Evolutionary conservation across 2,888 invertebrate genomes (phyloP).

Genomic region (Sminthurinus aureus): DNA sequence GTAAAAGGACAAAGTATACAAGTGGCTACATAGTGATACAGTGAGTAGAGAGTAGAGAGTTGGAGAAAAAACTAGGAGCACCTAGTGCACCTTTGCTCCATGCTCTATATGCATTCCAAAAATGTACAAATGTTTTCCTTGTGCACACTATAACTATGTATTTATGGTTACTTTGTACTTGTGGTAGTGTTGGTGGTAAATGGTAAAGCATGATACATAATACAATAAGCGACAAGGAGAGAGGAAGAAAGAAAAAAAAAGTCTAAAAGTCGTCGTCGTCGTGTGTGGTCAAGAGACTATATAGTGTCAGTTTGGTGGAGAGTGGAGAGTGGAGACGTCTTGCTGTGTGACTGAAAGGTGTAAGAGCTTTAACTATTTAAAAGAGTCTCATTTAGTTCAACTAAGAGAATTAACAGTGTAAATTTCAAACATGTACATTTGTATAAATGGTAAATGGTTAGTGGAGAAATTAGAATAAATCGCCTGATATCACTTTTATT

Average conservation of each 20-base stretch:
- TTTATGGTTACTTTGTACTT: background rate
- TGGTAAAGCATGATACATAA: background rate
- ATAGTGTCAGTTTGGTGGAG: constrained; percentile 46
- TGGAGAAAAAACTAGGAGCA: background rate
- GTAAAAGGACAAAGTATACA: too few species aligned
- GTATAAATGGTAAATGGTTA: too few species aligned
- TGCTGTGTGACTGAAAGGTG: constrained; percentile 54
- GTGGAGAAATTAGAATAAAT: background rate
- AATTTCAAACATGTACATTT: background rate
- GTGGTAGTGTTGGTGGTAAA: background rate
- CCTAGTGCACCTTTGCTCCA: background rate
- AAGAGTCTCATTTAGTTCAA: constrained; percentile 17
- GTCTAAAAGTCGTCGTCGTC: constrained; percentile 30
- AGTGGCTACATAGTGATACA: too few species aligned
- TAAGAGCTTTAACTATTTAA: constrained; percentile 35
- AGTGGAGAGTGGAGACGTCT: constrained; percentile 45
- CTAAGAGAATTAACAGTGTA: background rate
- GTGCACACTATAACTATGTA: background rate
- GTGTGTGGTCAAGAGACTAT: constrained; percentile 46
- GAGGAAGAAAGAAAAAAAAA: constrained; percentile 3
- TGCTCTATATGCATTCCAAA: background rate
- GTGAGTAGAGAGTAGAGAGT: too few species aligned
- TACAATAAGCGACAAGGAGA: background rate
- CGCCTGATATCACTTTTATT: too few species aligned
- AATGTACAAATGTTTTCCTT: background rate